phyloP scores from a whole-genome alignment of 2,797 vertebrate genomes.

The Oceanodroma leucorhoa region DNA sequence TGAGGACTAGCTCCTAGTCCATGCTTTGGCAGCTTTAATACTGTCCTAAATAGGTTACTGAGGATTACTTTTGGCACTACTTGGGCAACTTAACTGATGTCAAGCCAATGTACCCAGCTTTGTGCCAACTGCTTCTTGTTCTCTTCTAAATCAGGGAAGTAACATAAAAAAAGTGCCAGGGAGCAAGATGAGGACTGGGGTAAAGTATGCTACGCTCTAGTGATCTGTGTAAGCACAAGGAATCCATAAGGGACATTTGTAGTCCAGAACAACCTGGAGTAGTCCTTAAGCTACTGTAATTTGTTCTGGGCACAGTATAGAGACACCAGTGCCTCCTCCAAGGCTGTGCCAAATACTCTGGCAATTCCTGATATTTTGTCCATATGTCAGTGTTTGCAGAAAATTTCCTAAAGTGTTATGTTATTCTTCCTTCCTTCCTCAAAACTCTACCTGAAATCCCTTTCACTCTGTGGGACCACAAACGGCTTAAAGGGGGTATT shows the following conservation, averaged over 20 bases:
- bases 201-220: neutral
- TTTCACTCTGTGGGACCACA: neutral
- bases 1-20: neutral
- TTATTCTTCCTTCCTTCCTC: neutral
- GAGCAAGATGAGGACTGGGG: neutral
- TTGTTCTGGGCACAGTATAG: neutral
- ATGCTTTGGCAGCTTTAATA: neutral
- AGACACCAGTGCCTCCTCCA: neutral
- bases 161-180: neutral
- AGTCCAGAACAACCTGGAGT: neutral
- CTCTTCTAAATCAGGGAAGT: neutral
- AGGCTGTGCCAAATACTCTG: neutral
- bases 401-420: neutral
- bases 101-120: neutral
- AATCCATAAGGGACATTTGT: neutral
- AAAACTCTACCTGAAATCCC: neutral
- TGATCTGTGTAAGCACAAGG: neutral
- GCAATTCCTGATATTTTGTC: neutral
- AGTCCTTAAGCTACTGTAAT: neutral
- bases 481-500: neutral
- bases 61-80: conserved; percentile 15
- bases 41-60: conserved; percentile 15
- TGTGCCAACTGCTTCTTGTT: conserved; percentile 29
- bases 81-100: conserved; percentile 20
- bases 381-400: neutral